Evolutionary conservation across 2,113 vertebrate species (phyloP).

Genomic region (Semicossyphus pulcher): DNA sequence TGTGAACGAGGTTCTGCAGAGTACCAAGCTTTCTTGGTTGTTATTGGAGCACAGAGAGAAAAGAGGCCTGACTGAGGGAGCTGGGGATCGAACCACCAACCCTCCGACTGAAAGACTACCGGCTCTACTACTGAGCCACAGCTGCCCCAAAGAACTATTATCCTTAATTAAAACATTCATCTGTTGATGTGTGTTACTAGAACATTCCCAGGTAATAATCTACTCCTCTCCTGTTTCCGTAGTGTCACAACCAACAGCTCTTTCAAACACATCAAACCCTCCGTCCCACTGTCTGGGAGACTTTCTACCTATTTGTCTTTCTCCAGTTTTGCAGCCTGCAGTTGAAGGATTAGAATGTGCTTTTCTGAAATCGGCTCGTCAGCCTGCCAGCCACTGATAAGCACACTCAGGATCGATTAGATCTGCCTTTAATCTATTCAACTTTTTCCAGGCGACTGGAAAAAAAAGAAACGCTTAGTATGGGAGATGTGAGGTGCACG

Average conservation of each 20-base stretch:
- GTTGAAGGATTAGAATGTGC: conserved; percentile 65
- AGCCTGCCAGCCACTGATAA: conserved; percentile 76
- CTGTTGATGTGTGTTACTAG: no score
- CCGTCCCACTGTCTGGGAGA: conserved; percentile 2
- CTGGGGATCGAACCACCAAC: no score
- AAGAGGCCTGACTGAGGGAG: no score
- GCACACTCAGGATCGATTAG: conserved; percentile 70
- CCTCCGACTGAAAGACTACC: no score
- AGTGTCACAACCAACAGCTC: background rate
- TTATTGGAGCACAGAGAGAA: background rate
- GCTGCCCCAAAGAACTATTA: background rate
- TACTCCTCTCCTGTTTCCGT: background rate
- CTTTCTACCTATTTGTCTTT: conserved; percentile 46
- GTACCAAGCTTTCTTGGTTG: no score
- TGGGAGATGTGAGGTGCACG: conserved; percentile 56
- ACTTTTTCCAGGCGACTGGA: conserved; percentile 52
- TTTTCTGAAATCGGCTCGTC: conserved; percentile 66
- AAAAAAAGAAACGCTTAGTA: conserved; percentile 50
- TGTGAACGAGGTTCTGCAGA: no score
- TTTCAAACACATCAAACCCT: background rate
- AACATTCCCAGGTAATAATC: background rate
- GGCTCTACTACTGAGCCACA: no score
- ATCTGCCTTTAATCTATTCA: conserved; percentile 79
- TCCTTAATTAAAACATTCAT: background rate
- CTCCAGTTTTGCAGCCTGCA: conserved; percentile 28